Conservation (phyloP, 1,140 invertebrate species). For the Argopecten irradians region DNA sequence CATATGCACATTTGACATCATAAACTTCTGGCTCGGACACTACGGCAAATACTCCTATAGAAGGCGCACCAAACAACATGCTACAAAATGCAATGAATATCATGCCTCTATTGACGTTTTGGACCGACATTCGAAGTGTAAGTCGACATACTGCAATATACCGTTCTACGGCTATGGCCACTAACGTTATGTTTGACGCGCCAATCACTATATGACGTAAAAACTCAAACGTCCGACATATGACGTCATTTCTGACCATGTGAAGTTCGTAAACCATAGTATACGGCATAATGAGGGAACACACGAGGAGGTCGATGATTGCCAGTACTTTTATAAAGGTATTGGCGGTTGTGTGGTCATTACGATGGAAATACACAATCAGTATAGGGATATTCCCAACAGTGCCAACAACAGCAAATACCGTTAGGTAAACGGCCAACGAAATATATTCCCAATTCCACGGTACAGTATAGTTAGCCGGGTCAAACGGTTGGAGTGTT, state of each 20-base stretch:
- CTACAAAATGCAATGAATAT: constrained; percentile 56
- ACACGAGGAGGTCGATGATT: constrained; percentile 64
- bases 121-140: constrained; percentile 50
- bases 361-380: constrained; percentile 61
- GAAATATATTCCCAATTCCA: constrained; percentile 47
- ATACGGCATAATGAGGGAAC: constrained; percentile 65
- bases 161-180: constrained; percentile 66
- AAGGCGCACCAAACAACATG: constrained; percentile 55
- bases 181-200: constrained; percentile 62
- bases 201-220: constrained; percentile 60
- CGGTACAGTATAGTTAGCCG: neutral
- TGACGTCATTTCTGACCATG: constrained; percentile 57
- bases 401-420: constrained; percentile 60
- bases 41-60: constrained; percentile 63
- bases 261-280: constrained; percentile 65
- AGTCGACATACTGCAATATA: constrained; percentile 62
- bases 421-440: constrained; percentile 52
- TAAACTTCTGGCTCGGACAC: constrained; percentile 51
- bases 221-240: constrained; percentile 62
- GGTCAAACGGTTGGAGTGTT: neutral
- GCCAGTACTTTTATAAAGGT: constrained; percentile 66
- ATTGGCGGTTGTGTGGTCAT: constrained; percentile 59
- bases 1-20: constrained; percentile 55
- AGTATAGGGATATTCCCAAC: constrained; percentile 65
- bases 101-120: constrained; percentile 59